A percentile compares a stretch with the other conserved stretches of the same genome.
These are phyloP conservation scores for Aleadryas rufinucha DNA, from an alignment of 2,113 vertebrate genomes.

Conservation along the genomic window DNA sequence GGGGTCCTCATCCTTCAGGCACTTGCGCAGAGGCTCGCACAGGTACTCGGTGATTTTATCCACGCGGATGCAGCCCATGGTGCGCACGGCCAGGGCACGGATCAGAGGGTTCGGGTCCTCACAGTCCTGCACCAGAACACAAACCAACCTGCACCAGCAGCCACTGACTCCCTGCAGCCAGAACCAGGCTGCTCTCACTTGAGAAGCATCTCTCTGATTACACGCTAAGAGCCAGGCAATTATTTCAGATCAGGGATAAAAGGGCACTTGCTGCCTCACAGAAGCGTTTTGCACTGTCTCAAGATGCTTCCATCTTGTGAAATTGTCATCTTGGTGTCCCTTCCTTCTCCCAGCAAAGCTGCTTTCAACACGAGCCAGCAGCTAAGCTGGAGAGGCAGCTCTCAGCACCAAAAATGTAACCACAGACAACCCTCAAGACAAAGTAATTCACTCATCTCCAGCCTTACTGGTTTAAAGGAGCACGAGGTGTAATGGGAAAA, in stretches of 20 bases:
- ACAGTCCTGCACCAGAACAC: slow-evolving; percentile 80
- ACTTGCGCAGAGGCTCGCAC: slow-evolving; percentile 96
- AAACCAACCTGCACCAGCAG: neutral
- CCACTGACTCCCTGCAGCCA: neutral
- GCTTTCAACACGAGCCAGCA: neutral
- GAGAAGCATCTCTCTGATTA: neutral
- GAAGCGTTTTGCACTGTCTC: neutral
- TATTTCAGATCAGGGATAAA: neutral
- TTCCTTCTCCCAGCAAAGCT: neutral
- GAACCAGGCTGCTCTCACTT: neutral
- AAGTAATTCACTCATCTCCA: neutral
- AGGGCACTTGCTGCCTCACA: neutral
- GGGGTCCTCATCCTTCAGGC: slow-evolving; percentile 96
- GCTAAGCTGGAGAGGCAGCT: neutral
- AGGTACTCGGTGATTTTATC: slow-evolving; percentile 98
- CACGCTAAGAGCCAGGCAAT: neutral
- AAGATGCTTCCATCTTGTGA: neutral
- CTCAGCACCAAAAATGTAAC: neutral
- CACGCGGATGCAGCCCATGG: slow-evolving; percentile 97
- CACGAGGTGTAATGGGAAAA: neutral
- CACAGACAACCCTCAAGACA: neutral
- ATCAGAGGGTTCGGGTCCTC: slow-evolving; percentile 98
- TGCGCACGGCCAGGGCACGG: slow-evolving; percentile 94
- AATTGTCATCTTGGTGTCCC: neutral
- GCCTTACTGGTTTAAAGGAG: neutral